Conservation (phyloP, 2,797 vertebrate species). For the Anguilla megastoma region DNA sequence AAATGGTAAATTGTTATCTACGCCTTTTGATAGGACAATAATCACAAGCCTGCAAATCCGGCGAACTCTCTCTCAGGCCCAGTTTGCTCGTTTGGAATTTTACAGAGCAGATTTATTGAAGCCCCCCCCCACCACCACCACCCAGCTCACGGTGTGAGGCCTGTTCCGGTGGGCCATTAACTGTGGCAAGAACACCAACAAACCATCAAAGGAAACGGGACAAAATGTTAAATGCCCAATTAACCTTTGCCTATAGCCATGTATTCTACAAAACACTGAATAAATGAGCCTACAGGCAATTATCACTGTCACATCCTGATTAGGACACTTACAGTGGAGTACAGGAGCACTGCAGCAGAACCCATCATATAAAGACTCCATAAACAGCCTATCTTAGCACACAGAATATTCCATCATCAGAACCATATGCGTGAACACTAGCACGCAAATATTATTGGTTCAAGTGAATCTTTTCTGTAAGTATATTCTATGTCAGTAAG, state of each 20-base stretch:
- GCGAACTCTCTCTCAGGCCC: background rate
- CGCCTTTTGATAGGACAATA: background rate
- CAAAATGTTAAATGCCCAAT: slow-evolving; percentile 46
- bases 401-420: background rate
- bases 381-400: background rate
- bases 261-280: slow-evolving; percentile 4
- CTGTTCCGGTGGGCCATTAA: slow-evolving; percentile 24
- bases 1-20: background rate
- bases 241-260: slow-evolving; percentile 42
- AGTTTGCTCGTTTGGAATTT: background rate
- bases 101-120: background rate
- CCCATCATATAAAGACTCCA: background rate
- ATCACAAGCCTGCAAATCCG: background rate
- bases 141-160: background rate
- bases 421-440: background rate
- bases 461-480: too few species aligned
- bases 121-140: background rate
- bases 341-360: too few species aligned
- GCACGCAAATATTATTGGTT: too few species aligned
- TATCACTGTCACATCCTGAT: background rate
- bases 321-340: background rate
- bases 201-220: slow-evolving; percentile 39
- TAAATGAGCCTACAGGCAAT: background rate
- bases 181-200: slow-evolving; percentile 22
- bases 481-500: too few species aligned